phyloP scores from a whole-genome alignment of 2,797 vertebrate genomes.

The Anas bernieri region DNA sequence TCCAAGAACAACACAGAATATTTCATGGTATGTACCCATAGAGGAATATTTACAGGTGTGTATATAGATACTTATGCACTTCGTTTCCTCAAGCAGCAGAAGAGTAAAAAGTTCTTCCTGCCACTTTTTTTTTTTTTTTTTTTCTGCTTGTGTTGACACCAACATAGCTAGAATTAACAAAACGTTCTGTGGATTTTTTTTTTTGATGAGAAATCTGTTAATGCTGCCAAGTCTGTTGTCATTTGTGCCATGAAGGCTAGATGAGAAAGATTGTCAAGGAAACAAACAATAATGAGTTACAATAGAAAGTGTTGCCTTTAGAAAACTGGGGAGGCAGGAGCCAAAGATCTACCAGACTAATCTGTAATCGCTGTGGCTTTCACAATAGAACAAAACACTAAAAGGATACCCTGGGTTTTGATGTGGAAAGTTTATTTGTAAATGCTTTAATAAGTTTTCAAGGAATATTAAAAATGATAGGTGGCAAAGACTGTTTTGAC shows the following conservation, averaged over 20 bases:
- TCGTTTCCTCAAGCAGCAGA: not conserved
- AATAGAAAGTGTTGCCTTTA: slow-evolving; percentile 52
- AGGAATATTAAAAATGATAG: not conserved
- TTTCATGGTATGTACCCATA: not conserved
- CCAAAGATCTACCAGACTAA: slow-evolving; percentile 28
- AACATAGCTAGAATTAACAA: slow-evolving; percentile 33
- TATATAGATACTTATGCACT: not conserved
- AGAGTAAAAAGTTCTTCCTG: not conserved
- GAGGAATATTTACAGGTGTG: not conserved
- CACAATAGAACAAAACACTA: slow-evolving; percentile 40
- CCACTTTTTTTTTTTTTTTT: not conserved
- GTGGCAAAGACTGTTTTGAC: not conserved
- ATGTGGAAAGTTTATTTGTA: slow-evolving; percentile 37
- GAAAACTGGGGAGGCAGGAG: slow-evolving; percentile 2
- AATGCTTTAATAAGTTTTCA: slow-evolving; percentile 45
- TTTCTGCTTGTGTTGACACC: not conserved
- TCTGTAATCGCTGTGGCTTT: slow-evolving; percentile 34
- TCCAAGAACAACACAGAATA: not conserved
- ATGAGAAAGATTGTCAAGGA: slow-evolving; percentile 46
- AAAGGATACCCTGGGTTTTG: not conserved
- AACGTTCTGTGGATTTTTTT: not conserved
- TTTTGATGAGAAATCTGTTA: slow-evolving; percentile 28
- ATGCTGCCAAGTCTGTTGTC: slow-evolving; percentile 17
- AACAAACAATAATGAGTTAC: slow-evolving; percentile 39
- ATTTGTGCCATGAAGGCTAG: slow-evolving; percentile 2